These are phyloP conservation scores for Acrossocheilus fasciatus DNA, from an alignment of 2,797 vertebrate species.

Conservation along the genomic window DNA sequence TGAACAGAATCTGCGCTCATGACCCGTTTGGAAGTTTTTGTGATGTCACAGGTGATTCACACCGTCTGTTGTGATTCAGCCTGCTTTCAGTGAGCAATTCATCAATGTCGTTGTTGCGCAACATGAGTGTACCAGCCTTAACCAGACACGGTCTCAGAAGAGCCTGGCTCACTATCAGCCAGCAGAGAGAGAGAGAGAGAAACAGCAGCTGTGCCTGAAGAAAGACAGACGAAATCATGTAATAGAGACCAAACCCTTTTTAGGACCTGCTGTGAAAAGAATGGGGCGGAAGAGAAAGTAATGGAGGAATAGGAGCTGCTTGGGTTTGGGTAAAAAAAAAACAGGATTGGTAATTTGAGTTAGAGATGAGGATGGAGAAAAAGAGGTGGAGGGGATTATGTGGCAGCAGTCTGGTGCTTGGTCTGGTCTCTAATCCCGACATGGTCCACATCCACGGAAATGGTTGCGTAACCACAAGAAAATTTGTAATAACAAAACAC, in stretches of 20 bases:
- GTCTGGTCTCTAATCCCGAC: slow-evolving; percentile 56
- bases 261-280: slow-evolving; percentile 16
- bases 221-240: slow-evolving; percentile 12
- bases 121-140: slow-evolving; percentile 47
- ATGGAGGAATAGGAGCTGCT: slow-evolving; percentile 37
- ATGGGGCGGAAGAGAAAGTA: slow-evolving; percentile 34
- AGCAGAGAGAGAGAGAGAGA: slow-evolving; percentile 22
- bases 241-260: slow-evolving; percentile 53
- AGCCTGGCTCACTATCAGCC: slow-evolving; percentile 42
- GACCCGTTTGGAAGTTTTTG: not conserved
- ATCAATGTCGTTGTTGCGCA: slow-evolving; percentile 51
- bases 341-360: slow-evolving; percentile 17
- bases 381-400: slow-evolving; percentile 15
- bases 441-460: slow-evolving; percentile 61
- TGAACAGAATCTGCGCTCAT: not conserved
- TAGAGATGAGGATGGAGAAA: not conserved
- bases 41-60: slow-evolving; percentile 3
- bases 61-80: slow-evolving; percentile 31
- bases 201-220: slow-evolving; percentile 40
- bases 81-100: slow-evolving; percentile 33
- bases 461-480: slow-evolving; percentile 68
- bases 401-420: slow-evolving; percentile 12
- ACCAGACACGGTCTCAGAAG: slow-evolving; percentile 25
- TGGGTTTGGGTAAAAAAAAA: not conserved
- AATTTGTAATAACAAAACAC: slow-evolving; percentile 58